A percentile compares a stretch with the other conserved stretches of the same genome.
Conservation (phyloP, 2,113 vertebrate species). For the Nerophis lumbriciformis region DNA sequence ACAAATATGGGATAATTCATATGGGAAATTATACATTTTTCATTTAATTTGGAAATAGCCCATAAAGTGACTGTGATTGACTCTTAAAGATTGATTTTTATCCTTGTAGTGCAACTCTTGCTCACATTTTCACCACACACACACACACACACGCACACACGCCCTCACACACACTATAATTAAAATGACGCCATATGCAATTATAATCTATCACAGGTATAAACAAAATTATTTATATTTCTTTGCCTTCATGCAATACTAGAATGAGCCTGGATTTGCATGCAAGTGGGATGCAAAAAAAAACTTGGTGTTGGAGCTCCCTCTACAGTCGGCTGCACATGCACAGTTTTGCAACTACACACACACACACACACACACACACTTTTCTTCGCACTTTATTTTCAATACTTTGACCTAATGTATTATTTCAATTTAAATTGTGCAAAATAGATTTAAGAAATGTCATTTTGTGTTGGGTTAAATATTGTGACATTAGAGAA, state of each 20-base stretch:
- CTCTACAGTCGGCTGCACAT: conserved; percentile 78
- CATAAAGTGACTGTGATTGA: conserved; percentile 43
- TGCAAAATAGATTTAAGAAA: too few relatives aligned
- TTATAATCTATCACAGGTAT: conserved; percentile 64
- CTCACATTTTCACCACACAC: conserved; percentile 35
- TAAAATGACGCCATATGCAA: conserved; percentile 44
- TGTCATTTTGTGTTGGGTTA: too few relatives aligned
- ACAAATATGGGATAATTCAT: conserved; percentile 56
- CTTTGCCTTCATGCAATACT: conserved; percentile 54
- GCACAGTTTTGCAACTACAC: conserved; percentile 5
- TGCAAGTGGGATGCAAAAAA: conserved; percentile 1
- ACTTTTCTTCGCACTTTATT: background rate
- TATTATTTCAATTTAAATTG: too few relatives aligned
- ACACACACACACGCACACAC: conserved; percentile 10
- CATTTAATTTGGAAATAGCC: conserved; percentile 52
- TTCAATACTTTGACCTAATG: background rate
- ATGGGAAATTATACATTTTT: conserved; percentile 65
- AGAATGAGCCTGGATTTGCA: conserved; percentile 65
- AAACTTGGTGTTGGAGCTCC: conserved; percentile 87
- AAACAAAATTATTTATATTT: conserved; percentile 55
- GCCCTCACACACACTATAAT: conserved; percentile 28
- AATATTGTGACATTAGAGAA: too few relatives aligned
- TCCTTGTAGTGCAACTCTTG: conserved; percentile 46
- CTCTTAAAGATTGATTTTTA: conserved; percentile 47
- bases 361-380: conserved; percentile 1